A percentile compares a stretch with the other conserved stretches of the same genome.
Evolutionary conservation across 1,140 invertebrate species (phyloP).

Genomic region (Paramacrobiotus metropolitanus): DNA sequence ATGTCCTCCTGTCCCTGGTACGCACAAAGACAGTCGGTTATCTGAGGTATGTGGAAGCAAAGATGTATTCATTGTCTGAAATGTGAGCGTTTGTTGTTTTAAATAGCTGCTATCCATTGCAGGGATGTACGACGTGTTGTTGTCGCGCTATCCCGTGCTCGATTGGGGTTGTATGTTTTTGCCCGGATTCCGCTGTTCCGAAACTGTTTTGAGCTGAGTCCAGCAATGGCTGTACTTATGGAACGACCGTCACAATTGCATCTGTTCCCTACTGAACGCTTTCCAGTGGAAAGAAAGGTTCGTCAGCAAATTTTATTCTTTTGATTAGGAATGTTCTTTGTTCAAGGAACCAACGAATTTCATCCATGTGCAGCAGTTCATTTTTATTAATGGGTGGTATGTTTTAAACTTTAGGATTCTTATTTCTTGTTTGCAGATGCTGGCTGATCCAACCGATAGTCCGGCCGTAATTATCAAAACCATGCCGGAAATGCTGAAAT

Average conservation of each 20-base stretch:
- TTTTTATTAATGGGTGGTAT: not conserved
- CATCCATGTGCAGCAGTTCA: not conserved
- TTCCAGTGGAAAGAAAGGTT: constrained; percentile 38
- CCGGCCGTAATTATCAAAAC: constrained; percentile 37
- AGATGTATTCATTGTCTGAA: too few relatives aligned
- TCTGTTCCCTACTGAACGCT: constrained; percentile 47
- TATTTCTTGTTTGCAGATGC: not conserved
- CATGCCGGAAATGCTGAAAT: constrained; percentile 76
- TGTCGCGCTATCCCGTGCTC: constrained; percentile 88
- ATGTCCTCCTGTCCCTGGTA: constrained; percentile 82
- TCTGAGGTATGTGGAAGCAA: constrained; percentile 32
- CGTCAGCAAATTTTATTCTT: too few relatives aligned
- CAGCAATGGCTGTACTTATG: constrained; percentile 61
- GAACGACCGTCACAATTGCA: constrained; percentile 46
- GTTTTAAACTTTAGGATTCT: too few relatives aligned
- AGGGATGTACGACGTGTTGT: constrained; percentile 83
- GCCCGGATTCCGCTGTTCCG: constrained; percentile 70
- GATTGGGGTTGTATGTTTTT: constrained; percentile 92
- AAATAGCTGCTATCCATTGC: constrained; percentile 10
- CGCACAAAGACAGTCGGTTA: constrained; percentile 88
- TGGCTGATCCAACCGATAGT: constrained; percentile 13
- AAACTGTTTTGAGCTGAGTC: constrained; percentile 86
- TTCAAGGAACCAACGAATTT: too few relatives aligned
- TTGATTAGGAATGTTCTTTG: too few relatives aligned
- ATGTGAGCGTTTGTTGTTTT: too few relatives aligned